Base-by-base conservation (phyloP, 2,113 vertebrate genomes). In the Nesogale talazaci region DNA sequence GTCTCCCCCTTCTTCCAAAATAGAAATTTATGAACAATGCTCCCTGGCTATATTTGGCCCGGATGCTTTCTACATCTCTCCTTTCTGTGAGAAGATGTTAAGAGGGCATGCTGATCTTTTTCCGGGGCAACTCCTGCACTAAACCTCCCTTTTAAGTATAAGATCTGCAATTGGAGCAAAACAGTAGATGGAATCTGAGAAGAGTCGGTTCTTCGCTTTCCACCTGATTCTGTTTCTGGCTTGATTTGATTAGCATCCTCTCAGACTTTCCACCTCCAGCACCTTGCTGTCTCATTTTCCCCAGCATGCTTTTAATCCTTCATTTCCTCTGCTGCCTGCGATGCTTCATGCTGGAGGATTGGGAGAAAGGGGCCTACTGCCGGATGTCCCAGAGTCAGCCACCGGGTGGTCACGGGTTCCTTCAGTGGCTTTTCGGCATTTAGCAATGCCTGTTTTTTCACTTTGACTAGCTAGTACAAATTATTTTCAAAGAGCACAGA, bases 191-290 rank as follows among this genome's bases (percentile, higher is more conserved):
- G 36, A 82, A 77, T 22, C 65, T 20, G 36, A 94, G 85, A 79
- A 94, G 70, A n/a, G n/a, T 0, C 3, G 31, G 36, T 40, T 87
- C 84, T 84, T 83, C 19, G n/a, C 52, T 92, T 94, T 89, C 95
- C 57, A 46, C 75, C 69, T 82, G 1, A 34, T n/a, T 84, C 92
- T 90, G 78, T 79, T 91, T 94, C 94, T 96, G 84, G 40, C 81
- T 91, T 95, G 86, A 93, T 92, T 92, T 90, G 95, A 96, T 93
- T 96, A 81, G 83, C 83, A 88, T 92, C 88, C 79, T 52, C 83
- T 92, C 69, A 17, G 20, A 65, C 79, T 72, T 40, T 36, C 56
- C 46, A 52, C 12, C 40, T n/a, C 81, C 84, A 87, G 79, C 23
- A 25, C 79, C 63, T 89, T 69, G 91, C 46, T 65, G 91, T 78